These are phyloP conservation scores for Channa striata DNA, from an alignment of 2,797 vertebrate species.

Conservation along the genomic window DNA sequence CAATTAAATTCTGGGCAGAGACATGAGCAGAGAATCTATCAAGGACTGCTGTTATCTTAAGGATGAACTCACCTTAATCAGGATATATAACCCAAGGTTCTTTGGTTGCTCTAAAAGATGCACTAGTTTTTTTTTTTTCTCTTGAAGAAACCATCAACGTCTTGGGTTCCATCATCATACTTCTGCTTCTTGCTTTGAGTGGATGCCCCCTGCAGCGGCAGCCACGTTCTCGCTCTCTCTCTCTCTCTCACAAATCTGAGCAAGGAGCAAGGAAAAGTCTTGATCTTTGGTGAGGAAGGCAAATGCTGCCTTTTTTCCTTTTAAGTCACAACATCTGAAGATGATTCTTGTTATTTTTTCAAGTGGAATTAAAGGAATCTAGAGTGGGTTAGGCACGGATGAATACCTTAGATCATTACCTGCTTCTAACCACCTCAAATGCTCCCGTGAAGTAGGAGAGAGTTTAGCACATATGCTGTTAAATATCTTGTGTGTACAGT, in stretches of 20 bases:
- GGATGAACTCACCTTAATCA: conserved; percentile 15
- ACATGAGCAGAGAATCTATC: conserved; percentile 16
- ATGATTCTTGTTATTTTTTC: conserved; percentile 49
- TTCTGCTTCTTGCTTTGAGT: conserved; percentile 41
- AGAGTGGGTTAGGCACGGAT: conserved; percentile 27
- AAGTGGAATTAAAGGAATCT: conserved; percentile 60
- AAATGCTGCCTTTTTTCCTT: conserved; percentile 8
- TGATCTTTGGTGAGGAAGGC: conserved; percentile 43
- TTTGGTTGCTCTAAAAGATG: conserved; percentile 19
- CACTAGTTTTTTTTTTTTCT: conserved; percentile 13
- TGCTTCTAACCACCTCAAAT: conserved; percentile 17
- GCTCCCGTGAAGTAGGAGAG: conserved; percentile 23
- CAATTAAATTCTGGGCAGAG: conserved; percentile 52
- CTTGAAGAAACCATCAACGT: conserved; percentile 23
- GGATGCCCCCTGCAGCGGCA: conserved; percentile 28
- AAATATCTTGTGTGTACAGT: conserved; percentile 9
- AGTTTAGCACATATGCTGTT: conserved; percentile 7
- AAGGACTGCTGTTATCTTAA: conserved; percentile 25
- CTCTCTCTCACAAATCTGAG: conserved; percentile 33
- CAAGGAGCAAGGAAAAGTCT: conserved; percentile 24
- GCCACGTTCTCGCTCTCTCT: conserved; percentile 22
- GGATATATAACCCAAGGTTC: conserved; percentile 7
- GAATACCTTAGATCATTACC: conserved; percentile 39
- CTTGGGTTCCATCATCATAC: conserved; percentile 19
- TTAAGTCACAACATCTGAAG: conserved; percentile 26